These are phyloP conservation scores for Agrochola circellaris DNA, from an alignment of 2,888 invertebrate species.

Conservation along the genomic window DNA sequence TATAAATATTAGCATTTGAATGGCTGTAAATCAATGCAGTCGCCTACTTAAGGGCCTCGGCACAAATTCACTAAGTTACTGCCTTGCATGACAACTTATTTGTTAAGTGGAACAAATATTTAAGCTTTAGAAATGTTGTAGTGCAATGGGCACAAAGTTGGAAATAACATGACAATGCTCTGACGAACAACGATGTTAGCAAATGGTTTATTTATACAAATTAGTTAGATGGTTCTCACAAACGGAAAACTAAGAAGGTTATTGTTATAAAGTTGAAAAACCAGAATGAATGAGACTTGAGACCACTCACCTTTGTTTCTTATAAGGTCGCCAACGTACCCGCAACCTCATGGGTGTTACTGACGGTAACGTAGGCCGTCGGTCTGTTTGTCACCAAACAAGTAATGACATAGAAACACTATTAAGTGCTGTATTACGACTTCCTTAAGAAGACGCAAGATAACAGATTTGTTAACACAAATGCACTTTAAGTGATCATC, in stretches of 20 bases:
- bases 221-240: slow-evolving; percentile 32
- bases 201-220: slow-evolving; percentile 46
- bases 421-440: neutral
- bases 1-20: slow-evolving; percentile 70
- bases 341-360: neutral
- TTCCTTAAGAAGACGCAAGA: neutral
- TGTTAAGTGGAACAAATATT: slow-evolving; percentile 61
- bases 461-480: slow-evolving; percentile 5
- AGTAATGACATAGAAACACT: neutral
- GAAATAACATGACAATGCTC: slow-evolving; percentile 49
- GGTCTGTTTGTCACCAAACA: neutral
- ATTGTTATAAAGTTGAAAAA: slow-evolving; percentile 1
- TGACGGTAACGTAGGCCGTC: neutral
- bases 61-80: slow-evolving; percentile 50
- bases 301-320: neutral
- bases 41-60: slow-evolving; percentile 62
- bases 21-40: slow-evolving; percentile 57
- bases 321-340: neutral
- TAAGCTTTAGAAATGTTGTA: slow-evolving; percentile 44
- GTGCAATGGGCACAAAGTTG: slow-evolving; percentile 33
- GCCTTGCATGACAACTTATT: slow-evolving; percentile 60
- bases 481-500: slow-evolving; percentile 5
- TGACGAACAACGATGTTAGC: slow-evolving; percentile 18
- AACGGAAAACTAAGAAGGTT: neutral
- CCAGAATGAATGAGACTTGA: neutral